Percentiles rank a stretch among this genome's conserved stretches.
Conservation (phyloP, 2,797 vertebrate species). For the Falco berigora region DNA sequence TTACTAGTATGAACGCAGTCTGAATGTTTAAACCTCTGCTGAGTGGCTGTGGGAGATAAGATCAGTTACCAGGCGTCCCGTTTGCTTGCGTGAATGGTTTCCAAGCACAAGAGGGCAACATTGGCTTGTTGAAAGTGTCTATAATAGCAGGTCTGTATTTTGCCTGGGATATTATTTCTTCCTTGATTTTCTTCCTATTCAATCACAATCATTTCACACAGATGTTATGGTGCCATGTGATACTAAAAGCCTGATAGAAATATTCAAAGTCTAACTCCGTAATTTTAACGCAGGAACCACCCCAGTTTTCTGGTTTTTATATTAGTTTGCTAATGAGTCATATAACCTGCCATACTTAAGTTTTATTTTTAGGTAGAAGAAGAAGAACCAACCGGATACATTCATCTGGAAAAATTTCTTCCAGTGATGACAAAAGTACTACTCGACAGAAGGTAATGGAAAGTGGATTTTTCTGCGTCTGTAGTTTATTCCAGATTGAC, state of each 20-base stretch:
- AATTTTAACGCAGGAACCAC: background rate
- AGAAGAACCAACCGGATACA: constrained; percentile 81
- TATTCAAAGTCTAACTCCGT: background rate
- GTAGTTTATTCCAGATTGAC: background rate
- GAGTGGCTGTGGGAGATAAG: background rate
- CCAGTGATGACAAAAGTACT: constrained; percentile 86
- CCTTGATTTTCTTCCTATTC: background rate
- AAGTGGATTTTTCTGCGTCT: background rate
- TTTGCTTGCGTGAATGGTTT: background rate
- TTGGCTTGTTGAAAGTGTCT: constrained; percentile 37
- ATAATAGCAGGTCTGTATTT: background rate
- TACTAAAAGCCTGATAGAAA: background rate
- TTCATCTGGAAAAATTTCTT: constrained; percentile 87
- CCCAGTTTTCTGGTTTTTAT: background rate
- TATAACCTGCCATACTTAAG: background rate
- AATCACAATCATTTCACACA: background rate
- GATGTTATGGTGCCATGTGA: background rate
- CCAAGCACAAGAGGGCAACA: constrained; percentile 67
- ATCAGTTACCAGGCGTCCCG: background rate
- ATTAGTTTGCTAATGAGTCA: background rate
- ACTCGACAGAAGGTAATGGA: constrained; percentile 80
- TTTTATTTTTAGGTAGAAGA: constrained; percentile 83
- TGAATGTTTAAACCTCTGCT: background rate
- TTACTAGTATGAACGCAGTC: background rate
- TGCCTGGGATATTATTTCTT: background rate